Conservation (phyloP, 2,113 vertebrate species). For the Junco hyemalis region DNA sequence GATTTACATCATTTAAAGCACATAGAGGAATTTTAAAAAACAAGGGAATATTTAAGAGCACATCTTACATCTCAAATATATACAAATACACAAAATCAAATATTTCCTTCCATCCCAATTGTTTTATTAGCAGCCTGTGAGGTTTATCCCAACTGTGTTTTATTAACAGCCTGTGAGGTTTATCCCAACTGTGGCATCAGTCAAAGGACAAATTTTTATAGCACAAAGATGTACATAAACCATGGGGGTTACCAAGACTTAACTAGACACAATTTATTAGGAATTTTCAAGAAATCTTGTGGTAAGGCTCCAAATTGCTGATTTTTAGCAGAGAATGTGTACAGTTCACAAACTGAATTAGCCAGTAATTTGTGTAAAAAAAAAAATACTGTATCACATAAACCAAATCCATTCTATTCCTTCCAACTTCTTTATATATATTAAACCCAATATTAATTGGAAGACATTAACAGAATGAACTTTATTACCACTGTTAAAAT, state of each 20-base stretch:
- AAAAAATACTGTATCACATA: background rate
- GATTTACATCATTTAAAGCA: background rate
- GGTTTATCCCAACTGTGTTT: background rate
- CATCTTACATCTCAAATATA: background rate
- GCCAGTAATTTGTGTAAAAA: background rate
- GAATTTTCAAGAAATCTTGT: background rate
- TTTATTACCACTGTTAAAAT: background rate
- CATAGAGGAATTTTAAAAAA: background rate
- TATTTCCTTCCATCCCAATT: accelerated
- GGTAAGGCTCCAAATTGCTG: background rate
- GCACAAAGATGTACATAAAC: background rate
- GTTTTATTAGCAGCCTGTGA: background rate
- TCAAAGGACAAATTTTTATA: background rate
- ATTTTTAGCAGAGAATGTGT: background rate
- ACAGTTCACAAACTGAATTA: background rate
- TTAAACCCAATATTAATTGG: background rate
- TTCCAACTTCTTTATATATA: background rate
- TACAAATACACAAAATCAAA: background rate
- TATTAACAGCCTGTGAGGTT: background rate
- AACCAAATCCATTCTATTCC: background rate
- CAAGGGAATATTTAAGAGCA: background rate
- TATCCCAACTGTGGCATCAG: background rate
- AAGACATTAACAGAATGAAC: background rate
- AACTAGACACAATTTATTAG: background rate
- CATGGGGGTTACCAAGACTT: background rate